A percentile compares a stretch with the other conserved stretches of the same genome.
These are phyloP conservation scores for Epistrophe grossulariae DNA, from an alignment of 2,888 invertebrate species.

Conservation along the genomic window DNA sequence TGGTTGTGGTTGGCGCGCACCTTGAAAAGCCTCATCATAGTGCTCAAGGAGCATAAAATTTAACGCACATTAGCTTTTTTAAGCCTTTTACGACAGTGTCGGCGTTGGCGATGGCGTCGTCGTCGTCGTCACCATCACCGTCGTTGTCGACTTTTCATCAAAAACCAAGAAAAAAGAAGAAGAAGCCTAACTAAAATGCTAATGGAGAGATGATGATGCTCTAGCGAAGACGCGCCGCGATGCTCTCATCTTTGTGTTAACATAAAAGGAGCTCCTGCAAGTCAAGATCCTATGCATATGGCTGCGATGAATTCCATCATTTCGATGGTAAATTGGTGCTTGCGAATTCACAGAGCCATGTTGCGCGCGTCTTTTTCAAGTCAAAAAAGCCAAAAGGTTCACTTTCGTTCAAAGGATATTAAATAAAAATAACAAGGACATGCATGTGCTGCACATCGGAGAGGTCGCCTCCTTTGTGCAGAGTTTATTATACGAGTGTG, in stretches of 20 bases:
- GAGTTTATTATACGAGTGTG: slow-evolving; percentile 23
- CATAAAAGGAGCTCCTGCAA: slow-evolving; percentile 67
- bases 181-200: slow-evolving; percentile 45
- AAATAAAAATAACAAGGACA: slow-evolving; percentile 46
- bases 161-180: slow-evolving; percentile 4
- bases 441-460: slow-evolving; percentile 22
- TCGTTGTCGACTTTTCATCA: slow-evolving; percentile 9
- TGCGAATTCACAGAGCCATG: slow-evolving; percentile 19
- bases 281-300: slow-evolving; percentile 38
- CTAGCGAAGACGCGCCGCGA: slow-evolving; percentile 38
- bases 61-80: slow-evolving; percentile 72
- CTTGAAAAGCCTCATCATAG: slow-evolving; percentile 54
- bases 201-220: slow-evolving; percentile 41
- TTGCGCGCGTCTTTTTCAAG: slow-evolving; percentile 27
- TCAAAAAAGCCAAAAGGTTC: slow-evolving; percentile 7
- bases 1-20: slow-evolving; percentile 60
- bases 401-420: slow-evolving; percentile 35
- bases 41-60: slow-evolving; percentile 70
- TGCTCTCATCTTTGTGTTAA: slow-evolving; percentile 53
- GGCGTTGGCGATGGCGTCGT: not conserved
- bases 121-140: no score
- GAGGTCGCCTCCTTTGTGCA: slow-evolving; percentile 21
- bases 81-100: slow-evolving; percentile 54
- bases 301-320: slow-evolving; percentile 34
- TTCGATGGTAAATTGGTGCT: slow-evolving; percentile 62